phyloP scores from a whole-genome alignment of 2,113 vertebrate species.

The Cettia cetti region DNA sequence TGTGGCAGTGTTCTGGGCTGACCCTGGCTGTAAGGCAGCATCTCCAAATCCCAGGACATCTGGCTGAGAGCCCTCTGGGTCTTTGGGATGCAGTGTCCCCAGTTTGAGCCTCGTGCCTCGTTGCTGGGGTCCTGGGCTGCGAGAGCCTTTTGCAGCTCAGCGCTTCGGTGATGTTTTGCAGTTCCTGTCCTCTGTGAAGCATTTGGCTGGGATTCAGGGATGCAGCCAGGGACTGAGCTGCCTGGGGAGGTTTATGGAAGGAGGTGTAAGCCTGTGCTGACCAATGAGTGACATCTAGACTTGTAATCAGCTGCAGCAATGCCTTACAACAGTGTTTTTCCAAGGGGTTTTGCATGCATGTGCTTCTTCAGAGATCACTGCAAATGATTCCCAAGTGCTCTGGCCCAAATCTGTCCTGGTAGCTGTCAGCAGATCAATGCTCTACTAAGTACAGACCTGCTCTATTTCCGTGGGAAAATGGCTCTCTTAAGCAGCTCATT shows the following conservation, averaged over 20 bases:
- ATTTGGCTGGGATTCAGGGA: not conserved
- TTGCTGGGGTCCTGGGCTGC: not conserved
- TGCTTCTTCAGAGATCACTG: slow-evolving; percentile 31
- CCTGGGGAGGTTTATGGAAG: not conserved
- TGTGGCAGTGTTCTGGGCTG: not conserved
- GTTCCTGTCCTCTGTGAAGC: not conserved
- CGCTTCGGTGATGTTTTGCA: not conserved
- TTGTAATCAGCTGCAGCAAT: not conserved
- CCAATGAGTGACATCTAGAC: not conserved
- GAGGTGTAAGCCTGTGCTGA: not conserved
- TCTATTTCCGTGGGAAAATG: slow-evolving; percentile 47
- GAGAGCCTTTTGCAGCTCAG: not conserved
- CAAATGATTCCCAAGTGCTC: slow-evolving; percentile 46
- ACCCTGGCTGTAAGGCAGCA: not conserved
- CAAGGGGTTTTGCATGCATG: not conserved
- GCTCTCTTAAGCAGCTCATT: slow-evolving; percentile 35
- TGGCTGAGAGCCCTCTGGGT: not conserved
- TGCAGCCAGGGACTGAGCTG: not conserved
- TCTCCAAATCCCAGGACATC: not conserved
- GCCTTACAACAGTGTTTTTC: not conserved
- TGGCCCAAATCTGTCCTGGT: slow-evolving; percentile 53
- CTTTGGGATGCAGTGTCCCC: not conserved
- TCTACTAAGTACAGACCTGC: slow-evolving; percentile 12
- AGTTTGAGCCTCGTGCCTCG: rapidly evolving
- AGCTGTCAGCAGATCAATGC: slow-evolving; percentile 60